Evolutionary conservation across 2,888 invertebrate species (phyloP).

Genomic region (Aphidoletes aphidimyza): DNA sequence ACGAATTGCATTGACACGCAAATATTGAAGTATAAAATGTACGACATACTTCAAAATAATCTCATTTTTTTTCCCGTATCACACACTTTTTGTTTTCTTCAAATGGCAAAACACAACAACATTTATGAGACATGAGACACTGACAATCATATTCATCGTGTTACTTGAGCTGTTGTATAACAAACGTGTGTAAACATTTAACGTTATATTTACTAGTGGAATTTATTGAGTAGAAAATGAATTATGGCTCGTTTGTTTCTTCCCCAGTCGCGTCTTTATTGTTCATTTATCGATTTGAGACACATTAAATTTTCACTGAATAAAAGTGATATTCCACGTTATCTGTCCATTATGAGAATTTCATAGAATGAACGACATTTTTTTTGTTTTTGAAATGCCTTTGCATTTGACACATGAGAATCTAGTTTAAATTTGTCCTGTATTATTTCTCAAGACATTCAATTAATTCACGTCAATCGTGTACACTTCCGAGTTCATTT

Average conservation of each 20-base stretch:
- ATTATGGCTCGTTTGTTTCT: background rate
- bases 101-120: no score
- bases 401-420: no score
- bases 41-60: no score
- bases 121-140: no score
- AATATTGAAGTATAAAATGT: no score
- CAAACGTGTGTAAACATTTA: background rate
- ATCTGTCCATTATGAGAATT: background rate
- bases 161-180: background rate
- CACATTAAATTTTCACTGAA: background rate
- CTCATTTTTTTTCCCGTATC: no score
- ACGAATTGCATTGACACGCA: no score
- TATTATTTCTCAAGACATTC: no score
- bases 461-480: no score
- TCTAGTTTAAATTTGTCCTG: no score
- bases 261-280: background rate
- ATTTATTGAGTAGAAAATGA: background rate
- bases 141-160: background rate
- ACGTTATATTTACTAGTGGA: background rate
- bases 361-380: background rate
- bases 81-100: no score
- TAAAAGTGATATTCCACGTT: background rate
- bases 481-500: no score
- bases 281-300: conserved; percentile 9
- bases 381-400: background rate